A percentile compares a stretch with the other conserved stretches of the same genome.
Evolutionary conservation across 1,140 invertebrate genomes (phyloP).

Genomic region (Drosophila chauvacae): DNA sequence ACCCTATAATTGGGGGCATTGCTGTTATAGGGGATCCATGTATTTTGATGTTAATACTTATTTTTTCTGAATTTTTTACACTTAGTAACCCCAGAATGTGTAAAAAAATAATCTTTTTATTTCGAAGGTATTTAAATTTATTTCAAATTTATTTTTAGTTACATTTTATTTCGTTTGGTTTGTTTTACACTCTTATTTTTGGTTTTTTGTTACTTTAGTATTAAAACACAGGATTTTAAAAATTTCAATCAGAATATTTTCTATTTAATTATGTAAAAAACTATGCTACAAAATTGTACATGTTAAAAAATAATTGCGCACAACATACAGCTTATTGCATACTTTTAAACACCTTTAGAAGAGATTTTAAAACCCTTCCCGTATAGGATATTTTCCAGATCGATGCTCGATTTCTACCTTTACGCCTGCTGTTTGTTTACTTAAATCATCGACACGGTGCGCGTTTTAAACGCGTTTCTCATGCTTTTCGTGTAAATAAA

Average conservation of each 20-base stretch:
- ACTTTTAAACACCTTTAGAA: not conserved
- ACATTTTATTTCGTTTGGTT: too few species aligned
- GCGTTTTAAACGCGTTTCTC: conserved; percentile 71
- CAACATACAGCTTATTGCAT: not conserved
- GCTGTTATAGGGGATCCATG: too few species aligned
- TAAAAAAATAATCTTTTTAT: too few species aligned
- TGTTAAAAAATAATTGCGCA: not conserved
- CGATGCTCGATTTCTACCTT: not conserved
- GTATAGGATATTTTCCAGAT: not conserved
- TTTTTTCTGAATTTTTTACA: not conserved
- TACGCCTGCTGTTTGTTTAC: conserved; percentile 60
- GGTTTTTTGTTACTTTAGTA: not conserved
- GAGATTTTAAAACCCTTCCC: not conserved
- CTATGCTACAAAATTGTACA: not conserved
- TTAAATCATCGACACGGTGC: conserved; percentile 73
- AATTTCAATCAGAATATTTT: not conserved
- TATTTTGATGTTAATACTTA: not conserved
- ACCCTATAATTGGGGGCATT: conserved; percentile 16
- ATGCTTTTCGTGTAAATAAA: conserved; percentile 77
- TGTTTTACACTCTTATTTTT: too few species aligned
- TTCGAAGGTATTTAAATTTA: not conserved
- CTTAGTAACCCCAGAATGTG: not conserved
- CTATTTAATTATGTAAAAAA: not conserved
- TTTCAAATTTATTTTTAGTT: too few species aligned
- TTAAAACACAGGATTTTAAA: not conserved